Conservation (phyloP, 2,113 vertebrate species). For the Hippocampus comes region DNA sequence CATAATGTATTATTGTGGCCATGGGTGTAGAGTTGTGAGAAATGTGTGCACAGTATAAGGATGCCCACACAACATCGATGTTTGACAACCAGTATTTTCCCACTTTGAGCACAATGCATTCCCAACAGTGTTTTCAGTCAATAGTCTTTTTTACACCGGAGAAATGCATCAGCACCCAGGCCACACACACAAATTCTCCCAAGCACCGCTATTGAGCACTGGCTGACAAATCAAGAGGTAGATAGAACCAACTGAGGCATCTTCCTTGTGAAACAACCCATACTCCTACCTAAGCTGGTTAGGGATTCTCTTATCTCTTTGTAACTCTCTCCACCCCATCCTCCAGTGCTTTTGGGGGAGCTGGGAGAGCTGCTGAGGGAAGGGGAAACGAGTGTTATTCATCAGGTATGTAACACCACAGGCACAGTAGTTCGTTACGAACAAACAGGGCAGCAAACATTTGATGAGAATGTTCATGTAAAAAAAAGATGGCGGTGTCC, state of each 20-base stretch:
- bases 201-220: slow-evolving; percentile 33
- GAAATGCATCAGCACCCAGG: slow-evolving; percentile 1
- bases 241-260: slow-evolving; percentile 35
- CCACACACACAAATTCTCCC: slow-evolving; percentile 13
- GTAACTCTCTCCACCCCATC: slow-evolving; percentile 81
- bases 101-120: not conserved
- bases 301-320: slow-evolving; percentile 79
- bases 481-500: slow-evolving; percentile 1
- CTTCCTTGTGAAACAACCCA: slow-evolving; percentile 79
- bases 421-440: slow-evolving; percentile 40
- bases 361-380: slow-evolving; percentile 82
- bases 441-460: slow-evolving; percentile 27
- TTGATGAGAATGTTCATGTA: slow-evolving; percentile 3
- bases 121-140: not conserved
- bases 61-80: not conserved
- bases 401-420: slow-evolving; percentile 57
- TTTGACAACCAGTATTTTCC: not conserved
- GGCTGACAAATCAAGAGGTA: slow-evolving; percentile 30
- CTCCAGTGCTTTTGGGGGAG: slow-evolving; percentile 79
- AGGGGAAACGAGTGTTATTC: slow-evolving; percentile 80
- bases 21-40: not conserved
- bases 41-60: not conserved
- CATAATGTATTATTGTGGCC: not conserved
- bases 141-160: not conserved
- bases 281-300: slow-evolving; percentile 83